phyloP scores from a whole-genome alignment of 1,140 invertebrate species.

The Sycobia sp. region DNA sequence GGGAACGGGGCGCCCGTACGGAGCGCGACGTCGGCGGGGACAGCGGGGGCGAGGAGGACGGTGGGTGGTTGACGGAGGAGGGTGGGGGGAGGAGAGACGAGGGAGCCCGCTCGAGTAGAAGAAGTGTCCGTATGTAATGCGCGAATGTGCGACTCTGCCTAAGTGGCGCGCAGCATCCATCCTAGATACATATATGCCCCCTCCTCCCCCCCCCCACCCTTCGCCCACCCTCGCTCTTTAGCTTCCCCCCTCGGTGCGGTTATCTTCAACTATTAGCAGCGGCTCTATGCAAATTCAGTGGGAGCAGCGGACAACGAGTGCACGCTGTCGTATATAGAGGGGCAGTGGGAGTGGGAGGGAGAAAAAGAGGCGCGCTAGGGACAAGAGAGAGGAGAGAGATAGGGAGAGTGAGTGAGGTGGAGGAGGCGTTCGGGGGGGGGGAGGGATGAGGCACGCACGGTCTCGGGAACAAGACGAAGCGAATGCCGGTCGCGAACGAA shows the following conservation, averaged over 20 bases:
- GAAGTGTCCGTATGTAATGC: no score
- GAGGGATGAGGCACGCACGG: constrained; percentile 16
- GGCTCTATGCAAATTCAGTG: constrained; percentile 57
- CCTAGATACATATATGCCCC: constrained; percentile 36
- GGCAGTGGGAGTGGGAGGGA: neutral
- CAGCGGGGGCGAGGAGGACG: neutral
- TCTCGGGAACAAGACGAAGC: constrained; percentile 26
- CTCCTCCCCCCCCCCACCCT: constrained; percentile 9
- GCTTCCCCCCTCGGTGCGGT: constrained; percentile 30
- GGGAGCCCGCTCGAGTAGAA: neutral
- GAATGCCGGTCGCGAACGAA: constrained; percentile 48
- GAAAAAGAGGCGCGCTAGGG: neutral
- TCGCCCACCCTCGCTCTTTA: no score
- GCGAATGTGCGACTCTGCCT: constrained; percentile 1
- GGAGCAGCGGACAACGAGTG: constrained; percentile 40
- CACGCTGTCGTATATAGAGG: constrained; percentile 5
- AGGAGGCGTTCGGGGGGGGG: constrained; percentile 39
- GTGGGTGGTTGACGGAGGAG: neutral
- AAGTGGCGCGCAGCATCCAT: constrained; percentile 33
- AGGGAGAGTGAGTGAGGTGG: constrained; percentile 32
- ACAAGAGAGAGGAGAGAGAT: constrained; percentile 14
- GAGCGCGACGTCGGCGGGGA: neutral
- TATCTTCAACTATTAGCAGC: constrained; percentile 58
- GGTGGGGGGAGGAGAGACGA: neutral
- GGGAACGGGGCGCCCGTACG: neutral